Conservation (phyloP, 2,797 vertebrate species). For the Choloepus didactylus region DNA sequence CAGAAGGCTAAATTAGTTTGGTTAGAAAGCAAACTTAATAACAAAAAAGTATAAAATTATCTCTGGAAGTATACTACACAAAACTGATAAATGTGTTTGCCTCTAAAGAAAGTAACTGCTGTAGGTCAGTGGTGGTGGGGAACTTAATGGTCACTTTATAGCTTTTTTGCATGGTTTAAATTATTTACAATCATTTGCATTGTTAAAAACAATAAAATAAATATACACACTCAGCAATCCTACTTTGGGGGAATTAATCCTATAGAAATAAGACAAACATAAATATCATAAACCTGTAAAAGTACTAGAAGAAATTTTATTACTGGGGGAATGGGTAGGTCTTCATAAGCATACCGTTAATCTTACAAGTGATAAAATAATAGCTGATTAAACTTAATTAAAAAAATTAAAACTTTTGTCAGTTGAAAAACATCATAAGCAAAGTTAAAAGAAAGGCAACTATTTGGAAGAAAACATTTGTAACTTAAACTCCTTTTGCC, state of each 20-base stretch:
- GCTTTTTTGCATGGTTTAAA: conserved; percentile 37
- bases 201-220: conserved; percentile 22
- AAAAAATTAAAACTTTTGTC: not conserved
- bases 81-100: conserved; percentile 43
- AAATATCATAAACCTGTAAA: not conserved
- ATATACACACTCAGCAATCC: not conserved
- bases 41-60: not conserved
- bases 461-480: not conserved
- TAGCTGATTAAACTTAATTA: not conserved
- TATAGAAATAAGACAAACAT: not conserved
- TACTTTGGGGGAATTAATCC: not conserved
- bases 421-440: not conserved
- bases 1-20: conserved; percentile 41
- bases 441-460: not conserved
- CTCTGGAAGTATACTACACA: not conserved
- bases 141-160: conserved; percentile 26
- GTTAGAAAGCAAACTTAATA: conserved; percentile 19
- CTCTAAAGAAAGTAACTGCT: not conserved
- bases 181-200: conserved; percentile 49
- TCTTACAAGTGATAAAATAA: not conserved
- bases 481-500: not conserved
- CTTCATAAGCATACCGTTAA: not conserved
- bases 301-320: not conserved
- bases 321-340: not conserved
- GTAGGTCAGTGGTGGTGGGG: not conserved